Evolutionary conservation across 2,888 invertebrate species (phyloP).

Genomic region (Temnothorax unifasciatus): DNA sequence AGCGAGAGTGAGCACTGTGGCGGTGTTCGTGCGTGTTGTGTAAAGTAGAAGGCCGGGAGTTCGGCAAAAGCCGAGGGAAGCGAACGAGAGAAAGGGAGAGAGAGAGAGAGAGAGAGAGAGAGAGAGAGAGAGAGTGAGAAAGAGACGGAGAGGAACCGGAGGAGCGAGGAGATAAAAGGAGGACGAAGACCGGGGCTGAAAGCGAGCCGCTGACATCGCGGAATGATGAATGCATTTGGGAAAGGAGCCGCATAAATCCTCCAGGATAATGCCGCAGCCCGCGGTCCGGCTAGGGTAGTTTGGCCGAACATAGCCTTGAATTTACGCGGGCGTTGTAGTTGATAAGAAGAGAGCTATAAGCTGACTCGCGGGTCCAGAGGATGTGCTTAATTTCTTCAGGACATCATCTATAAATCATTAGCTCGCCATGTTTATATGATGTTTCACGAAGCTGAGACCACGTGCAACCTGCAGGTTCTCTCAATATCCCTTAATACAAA

Average conservation of each 20-base stretch:
- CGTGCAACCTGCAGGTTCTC: neutral
- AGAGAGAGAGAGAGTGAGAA: slow-evolving; percentile 39
- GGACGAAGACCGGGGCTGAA: slow-evolving; percentile 61
- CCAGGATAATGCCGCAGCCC: slow-evolving; percentile 69
- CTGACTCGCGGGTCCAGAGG: neutral
- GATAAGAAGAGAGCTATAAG: slow-evolving; percentile 29
- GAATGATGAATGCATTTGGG: slow-evolving; percentile 76
- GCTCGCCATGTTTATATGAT: neutral
- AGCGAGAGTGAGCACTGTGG: slow-evolving; percentile 62
- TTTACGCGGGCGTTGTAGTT: slow-evolving; percentile 48
- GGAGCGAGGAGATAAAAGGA: slow-evolving; percentile 30
- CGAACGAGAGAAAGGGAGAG: slow-evolving; percentile 37
- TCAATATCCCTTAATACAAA: neutral
- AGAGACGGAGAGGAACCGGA: slow-evolving; percentile 49
- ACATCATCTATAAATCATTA: slow-evolving; percentile 18
- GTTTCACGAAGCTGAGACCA: neutral
- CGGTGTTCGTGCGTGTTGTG: slow-evolving; percentile 55
- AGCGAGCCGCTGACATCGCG: slow-evolving; percentile 74
- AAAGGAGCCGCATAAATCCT: slow-evolving; percentile 78
- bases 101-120: slow-evolving; percentile 47
- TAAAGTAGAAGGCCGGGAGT: slow-evolving; percentile 56
- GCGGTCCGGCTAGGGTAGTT: slow-evolving; percentile 65
- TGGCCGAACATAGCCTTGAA: slow-evolving; percentile 64
- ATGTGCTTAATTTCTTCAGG: neutral
- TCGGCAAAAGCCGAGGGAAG: slow-evolving; percentile 44